Evolutionary conservation across 2,888 invertebrate species (phyloP), one percentile per base, ranked within the genome.

Genomic region (Steromphala cineraria): DNA sequence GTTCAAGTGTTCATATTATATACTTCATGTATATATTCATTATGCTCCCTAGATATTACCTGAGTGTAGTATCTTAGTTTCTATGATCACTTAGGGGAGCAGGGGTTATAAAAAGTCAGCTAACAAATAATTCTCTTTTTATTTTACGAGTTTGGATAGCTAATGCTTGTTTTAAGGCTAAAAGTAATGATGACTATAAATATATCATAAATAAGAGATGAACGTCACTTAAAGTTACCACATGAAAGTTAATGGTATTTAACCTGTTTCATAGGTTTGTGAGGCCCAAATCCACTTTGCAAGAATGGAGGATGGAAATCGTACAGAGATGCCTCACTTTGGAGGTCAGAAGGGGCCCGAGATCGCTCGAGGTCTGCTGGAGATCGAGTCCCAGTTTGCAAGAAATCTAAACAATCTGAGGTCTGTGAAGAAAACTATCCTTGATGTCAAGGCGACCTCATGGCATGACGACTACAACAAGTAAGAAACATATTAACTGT

Each of bases 221-320:
- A n/a, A n/a, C n/a, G n/a, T n/a, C n/a, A n/a, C n/a, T n/a, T n/a
- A n/a, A n/a, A n/a, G n/a, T n/a, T n/a, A n/a, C n/a, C n/a, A 36
- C 36, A 1, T 46, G 13, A 10, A 46, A 8, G 10, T 46, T 13
- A 1, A 46, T 46, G 4, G 36, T 36, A 4, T 10, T 71, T 15
- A 15, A 17, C 19, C 17, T 56, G 55, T 31, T 53, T 75, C 85
- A 1, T 81, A 98, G 94, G 96, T 98, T 21, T 98, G 97, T 91
- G 96, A 97, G 89, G 96, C 97, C 78, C 97, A 98, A 96, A 96
- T 97, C 82, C 96, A 97, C 80, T 98, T 97, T 94, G 97, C 96
- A 2, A 95, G 97, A 94, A 95, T 92, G 84, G 91, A 89, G 80
- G 97, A 98, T 91, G 95, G 96, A 0, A 95, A 95, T 85, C 92